phyloP scores from a whole-genome alignment of 2,797 vertebrate species.

The Cirrhinus mrigala region DNA sequence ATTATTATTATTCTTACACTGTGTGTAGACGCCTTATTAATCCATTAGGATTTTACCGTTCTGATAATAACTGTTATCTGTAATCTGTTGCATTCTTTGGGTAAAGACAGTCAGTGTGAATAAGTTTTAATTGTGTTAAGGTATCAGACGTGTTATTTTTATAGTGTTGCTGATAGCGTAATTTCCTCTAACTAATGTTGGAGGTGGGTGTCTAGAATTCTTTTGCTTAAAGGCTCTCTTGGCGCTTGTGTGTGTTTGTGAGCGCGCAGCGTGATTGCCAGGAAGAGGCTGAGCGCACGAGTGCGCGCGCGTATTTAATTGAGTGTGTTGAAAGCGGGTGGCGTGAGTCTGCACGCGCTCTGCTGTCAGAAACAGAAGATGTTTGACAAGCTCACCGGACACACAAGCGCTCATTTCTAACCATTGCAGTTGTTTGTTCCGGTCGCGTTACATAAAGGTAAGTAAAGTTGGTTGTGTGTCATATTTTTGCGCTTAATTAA shows the following conservation, averaged over 20 bases:
- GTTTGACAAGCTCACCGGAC: slow-evolving; percentile 14
- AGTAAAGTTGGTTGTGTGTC: not conserved
- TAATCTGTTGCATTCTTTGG: not conserved
- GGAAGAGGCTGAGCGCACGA: slow-evolving; percentile 67
- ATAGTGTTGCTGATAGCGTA: not conserved
- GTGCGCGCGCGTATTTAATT: slow-evolving; percentile 57
- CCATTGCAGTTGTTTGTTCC: not conserved
- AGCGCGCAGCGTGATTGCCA: slow-evolving; percentile 44
- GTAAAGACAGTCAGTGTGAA: not conserved
- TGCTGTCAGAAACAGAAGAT: slow-evolving; percentile 57
- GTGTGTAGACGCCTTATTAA: not conserved
- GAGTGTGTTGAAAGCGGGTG: slow-evolving; percentile 39
- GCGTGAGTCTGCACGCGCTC: slow-evolving; percentile 29
- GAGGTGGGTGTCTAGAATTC: not conserved
- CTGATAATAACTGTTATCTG: not conserved
- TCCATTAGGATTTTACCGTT: not conserved
- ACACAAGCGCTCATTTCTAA: not conserved
- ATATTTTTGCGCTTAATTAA: not conserved
- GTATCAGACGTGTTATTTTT: not conserved
- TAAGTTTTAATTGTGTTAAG: not conserved
- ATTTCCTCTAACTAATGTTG: not conserved
- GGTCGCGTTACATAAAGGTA: slow-evolving; percentile 1
- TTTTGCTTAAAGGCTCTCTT: not conserved
- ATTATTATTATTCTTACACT: no score
- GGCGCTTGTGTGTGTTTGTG: slow-evolving; percentile 25